Base-by-base conservation (phyloP, 2,888 invertebrate species). In the Drosophila infuscata region DNA sequence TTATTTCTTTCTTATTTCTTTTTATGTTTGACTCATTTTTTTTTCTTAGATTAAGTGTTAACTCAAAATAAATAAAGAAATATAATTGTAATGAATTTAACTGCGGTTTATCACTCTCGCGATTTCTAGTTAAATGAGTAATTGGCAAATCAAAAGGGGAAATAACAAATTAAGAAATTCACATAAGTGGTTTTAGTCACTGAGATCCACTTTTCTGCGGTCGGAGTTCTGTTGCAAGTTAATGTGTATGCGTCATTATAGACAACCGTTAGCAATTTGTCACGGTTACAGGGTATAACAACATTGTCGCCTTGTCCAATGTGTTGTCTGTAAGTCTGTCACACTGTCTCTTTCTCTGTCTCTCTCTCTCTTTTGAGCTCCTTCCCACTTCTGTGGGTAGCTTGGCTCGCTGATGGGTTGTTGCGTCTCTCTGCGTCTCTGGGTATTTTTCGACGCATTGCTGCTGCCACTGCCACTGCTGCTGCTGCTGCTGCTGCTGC, bases 301-400 rank as follows among this genome's bases (percentile, higher is more conserved):
- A 82, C 85, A 81, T 83, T 78, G 87, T 83, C 78, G 81, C 81
- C 69, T 77, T 56, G 60, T 68, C 81, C 62, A 49, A n/a, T 41
- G n/a, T 12, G 35, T 72, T 25, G 64, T 75, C 71, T 72, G 35
- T 60, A 35, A 36, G 48, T 30, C 32, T 36, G 29, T 41, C 56
- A 4, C 3, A 11, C 12, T 38, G 36, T 56, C 38, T 52, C 43
- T 35, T 25, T 32, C 48, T n/a, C 20, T 20, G 20, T 54, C 36
- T 41, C 41, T 25, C 33, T 35, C 43, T 54, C 57, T 25, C 41
- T 25, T 25, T 25, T 25, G 25, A 25, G 25, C 25, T 25, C 25
- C 25, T 25, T 25, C 25, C 25, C 25, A 25, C 25, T 25, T 56
- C 57, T 61, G 61, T 62, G 54, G 53, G 69, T 64, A 67, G 76